Percentiles rank a stretch among this genome's conserved stretches.
These are phyloP conservation scores for Sebastes fasciatus DNA, from an alignment of 2,113 vertebrate species.

Conservation along the genomic window DNA sequence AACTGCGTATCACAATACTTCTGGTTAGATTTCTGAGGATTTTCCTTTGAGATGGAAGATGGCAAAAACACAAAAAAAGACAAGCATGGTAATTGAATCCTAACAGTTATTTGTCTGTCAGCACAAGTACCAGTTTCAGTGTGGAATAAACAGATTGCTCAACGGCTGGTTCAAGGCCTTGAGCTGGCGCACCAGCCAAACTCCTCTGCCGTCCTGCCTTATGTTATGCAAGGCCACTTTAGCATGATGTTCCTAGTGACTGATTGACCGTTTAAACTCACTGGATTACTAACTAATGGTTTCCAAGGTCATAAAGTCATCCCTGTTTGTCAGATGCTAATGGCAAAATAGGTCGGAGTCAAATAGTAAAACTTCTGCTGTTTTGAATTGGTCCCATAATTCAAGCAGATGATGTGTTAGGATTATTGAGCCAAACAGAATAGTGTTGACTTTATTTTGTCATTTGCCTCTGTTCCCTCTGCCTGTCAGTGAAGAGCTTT, in stretches of 20 bases:
- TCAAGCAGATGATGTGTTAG: neutral
- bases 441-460: conserved; percentile 19
- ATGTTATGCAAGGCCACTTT: conserved; percentile 60
- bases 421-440: conserved; percentile 3
- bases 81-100: neutral
- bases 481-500: neutral
- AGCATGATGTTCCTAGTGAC: conserved; percentile 15
- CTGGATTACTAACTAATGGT: neutral
- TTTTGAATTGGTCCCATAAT: conserved; percentile 1
- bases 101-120: conserved; percentile 55
- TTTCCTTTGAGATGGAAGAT: conserved; percentile 18
- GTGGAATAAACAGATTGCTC: conserved; percentile 74
- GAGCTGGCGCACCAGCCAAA: conserved; percentile 47
- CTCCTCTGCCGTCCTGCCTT: conserved; percentile 51
- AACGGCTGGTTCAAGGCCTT: conserved; percentile 73
- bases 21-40: conserved; percentile 5
- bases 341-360: conserved; percentile 3
- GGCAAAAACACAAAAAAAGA: neutral
- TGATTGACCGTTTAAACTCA: conserved; percentile 27
- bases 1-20: neutral
- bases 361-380: neutral
- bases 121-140: conserved; percentile 46
- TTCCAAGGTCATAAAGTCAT: conserved; percentile 20
- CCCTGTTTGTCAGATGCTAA: conserved; percentile 16
- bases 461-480: conserved; percentile 15